Evolutionary conservation across 1,140 invertebrate species (phyloP), one percentile per base, ranked within the genome.

Genomic region (Orchesella cincta): DNA sequence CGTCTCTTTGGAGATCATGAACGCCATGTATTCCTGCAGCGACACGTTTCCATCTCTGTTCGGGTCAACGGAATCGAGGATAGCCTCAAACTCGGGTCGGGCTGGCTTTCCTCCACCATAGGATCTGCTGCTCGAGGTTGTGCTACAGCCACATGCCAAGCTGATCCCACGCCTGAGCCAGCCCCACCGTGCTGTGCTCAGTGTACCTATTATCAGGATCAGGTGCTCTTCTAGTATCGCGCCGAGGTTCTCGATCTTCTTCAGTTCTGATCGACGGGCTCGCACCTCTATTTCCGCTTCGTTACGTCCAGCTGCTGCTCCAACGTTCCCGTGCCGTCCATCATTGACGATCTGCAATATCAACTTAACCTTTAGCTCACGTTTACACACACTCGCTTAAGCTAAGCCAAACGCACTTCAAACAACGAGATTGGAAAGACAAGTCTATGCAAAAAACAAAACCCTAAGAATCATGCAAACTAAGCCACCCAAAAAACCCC

Each of bases 1-100:
- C 0, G 98, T 99, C 89, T 99, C 98, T 85, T 98, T 97, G 84
- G 95, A 98, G 84, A 99, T 99, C 98, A 99, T 99, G 86, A 99
- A 99, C 57, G 96, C 96, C 96, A 99, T 99, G 87, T 99, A 99
- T 86, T 99, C 98, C 89, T 99, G 98, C 73, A 99, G 88, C 0
- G 96, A 98, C 52, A 99, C 97, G 83, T 96, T 93, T 29, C 98
- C 98, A 86, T 97, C 95, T 76, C 94, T 89, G 86, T 96, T 96
- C 54, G 94, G 94, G 87, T 96, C 94, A 14, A 96, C 94, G 52
- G 93, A 89, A 86, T 94, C 93, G 64, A 99, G 88, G 82, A 99
- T 99, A 74, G 93, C 92, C 87, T 98, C 95, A 85, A 99, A 99
- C 88, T 99, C 97, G 96, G 96, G 88, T 99, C 98, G 1, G 93